These are phyloP conservation scores for Laothoe populi DNA, from an alignment of 2,888 invertebrate genomes.

Conservation along the genomic window DNA sequence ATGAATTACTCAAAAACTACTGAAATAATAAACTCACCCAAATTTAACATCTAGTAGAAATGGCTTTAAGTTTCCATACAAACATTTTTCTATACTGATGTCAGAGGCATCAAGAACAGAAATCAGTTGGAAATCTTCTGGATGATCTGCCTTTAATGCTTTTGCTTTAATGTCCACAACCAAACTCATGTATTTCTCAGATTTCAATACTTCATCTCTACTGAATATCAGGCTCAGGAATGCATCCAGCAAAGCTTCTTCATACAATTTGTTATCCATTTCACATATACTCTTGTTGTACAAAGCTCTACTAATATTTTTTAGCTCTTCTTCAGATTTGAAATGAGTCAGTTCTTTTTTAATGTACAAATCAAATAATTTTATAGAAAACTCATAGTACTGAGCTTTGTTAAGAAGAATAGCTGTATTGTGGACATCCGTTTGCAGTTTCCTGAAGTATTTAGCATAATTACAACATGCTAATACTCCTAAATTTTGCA, in stretches of 20 bases:
- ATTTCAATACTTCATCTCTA: slow-evolving; percentile 48
- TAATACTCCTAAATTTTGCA: slow-evolving; percentile 49
- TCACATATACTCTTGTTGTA: slow-evolving; percentile 77
- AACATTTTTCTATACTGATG: slow-evolving; percentile 39
- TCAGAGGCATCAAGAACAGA: slow-evolving; percentile 57
- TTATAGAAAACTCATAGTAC: slow-evolving; percentile 60
- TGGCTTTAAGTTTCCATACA: slow-evolving; percentile 57
- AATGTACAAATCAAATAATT: slow-evolving; percentile 66
- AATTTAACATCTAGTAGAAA: slow-evolving; percentile 58
- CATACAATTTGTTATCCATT: slow-evolving; percentile 58
- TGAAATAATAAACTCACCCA: slow-evolving; percentile 51
- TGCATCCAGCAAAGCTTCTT: slow-evolving; percentile 60
- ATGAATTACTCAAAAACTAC: background rate
- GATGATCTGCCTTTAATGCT: slow-evolving; percentile 47
- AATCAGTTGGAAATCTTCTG: slow-evolving; percentile 51
- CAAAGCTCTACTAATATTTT: slow-evolving; percentile 65
- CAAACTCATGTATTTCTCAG: slow-evolving; percentile 69
- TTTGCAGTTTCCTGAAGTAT: slow-evolving; percentile 64
- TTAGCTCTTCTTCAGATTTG: slow-evolving; percentile 47
- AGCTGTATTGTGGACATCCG: slow-evolving; percentile 70
- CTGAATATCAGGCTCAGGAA: slow-evolving; percentile 66
- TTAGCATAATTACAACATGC: slow-evolving; percentile 63
- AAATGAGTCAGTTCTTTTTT: slow-evolving; percentile 54
- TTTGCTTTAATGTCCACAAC: slow-evolving; percentile 75
- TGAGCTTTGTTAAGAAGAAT: slow-evolving; percentile 62